These are phyloP conservation scores for Sebastes variabilis DNA, from an alignment of 2,797 vertebrate species.

Conservation along the genomic window DNA sequence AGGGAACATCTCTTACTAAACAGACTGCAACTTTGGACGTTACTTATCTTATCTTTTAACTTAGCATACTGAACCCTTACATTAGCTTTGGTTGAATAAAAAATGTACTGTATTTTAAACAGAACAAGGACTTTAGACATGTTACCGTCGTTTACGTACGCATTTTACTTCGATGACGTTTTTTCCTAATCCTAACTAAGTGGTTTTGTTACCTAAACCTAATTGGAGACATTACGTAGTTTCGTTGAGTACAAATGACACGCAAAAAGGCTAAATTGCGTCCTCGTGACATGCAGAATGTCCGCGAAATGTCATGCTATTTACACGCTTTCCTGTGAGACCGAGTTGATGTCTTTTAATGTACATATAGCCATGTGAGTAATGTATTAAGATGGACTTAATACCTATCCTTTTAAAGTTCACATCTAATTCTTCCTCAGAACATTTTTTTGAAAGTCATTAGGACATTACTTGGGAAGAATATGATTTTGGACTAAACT, in stretches of 20 bases:
- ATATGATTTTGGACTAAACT: not conserved
- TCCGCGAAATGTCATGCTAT: no score
- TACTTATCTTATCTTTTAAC: not conserved
- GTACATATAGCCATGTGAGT: not conserved
- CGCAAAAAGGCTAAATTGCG: no score
- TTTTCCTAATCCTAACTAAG: no score
- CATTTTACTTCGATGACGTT: no score
- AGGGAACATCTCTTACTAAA: not conserved
- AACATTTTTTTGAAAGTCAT: not conserved
- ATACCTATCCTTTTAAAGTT: not conserved
- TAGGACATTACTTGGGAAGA: not conserved
- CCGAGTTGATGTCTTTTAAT: not conserved
- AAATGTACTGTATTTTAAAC: not conserved
- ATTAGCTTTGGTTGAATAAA: not conserved
- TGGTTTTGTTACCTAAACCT: no score
- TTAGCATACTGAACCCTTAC: not conserved
- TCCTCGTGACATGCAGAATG: no score
- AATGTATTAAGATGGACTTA: not conserved
- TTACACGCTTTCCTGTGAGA: no score
- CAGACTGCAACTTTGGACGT: not conserved
- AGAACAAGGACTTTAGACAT: not conserved
- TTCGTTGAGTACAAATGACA: no score
- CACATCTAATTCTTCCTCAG: not conserved
- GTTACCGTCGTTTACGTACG: no score
- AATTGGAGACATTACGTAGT: no score